phyloP scores from a whole-genome alignment of 2,888 invertebrate species.

The Lobophora halterata region DNA sequence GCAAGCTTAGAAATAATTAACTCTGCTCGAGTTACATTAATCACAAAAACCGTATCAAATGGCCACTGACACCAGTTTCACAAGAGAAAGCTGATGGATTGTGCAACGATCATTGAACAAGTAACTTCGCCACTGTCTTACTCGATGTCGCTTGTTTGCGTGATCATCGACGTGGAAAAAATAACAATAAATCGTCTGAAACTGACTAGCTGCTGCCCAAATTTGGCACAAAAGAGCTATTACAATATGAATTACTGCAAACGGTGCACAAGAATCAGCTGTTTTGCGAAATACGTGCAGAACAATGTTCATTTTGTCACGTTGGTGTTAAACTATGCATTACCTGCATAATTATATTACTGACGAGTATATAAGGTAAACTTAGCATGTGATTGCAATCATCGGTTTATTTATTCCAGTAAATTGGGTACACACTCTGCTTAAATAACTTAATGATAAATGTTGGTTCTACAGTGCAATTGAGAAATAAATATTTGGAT shows the following conservation, averaged over 20 bases:
- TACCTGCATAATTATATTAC: too few species aligned
- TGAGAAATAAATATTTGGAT: too few species aligned
- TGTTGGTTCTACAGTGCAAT: too few species aligned
- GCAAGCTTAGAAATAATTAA: conserved; percentile 27
- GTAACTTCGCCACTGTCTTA: conserved; percentile 29
- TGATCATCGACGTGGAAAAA: conserved; percentile 34
- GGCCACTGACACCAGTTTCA: conserved; percentile 34
- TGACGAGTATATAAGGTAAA: neutral
- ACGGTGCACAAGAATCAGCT: conserved; percentile 4
- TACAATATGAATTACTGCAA: conserved; percentile 14
- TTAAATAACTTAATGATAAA: too few species aligned
- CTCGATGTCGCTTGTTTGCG: conserved; percentile 29
- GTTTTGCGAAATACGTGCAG: conserved; percentile 4
- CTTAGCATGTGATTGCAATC: neutral
- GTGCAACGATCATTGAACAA: conserved; percentile 38
- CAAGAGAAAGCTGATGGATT: conserved; percentile 42
- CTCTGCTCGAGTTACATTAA: conserved; percentile 25
- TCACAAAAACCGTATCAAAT: conserved; percentile 36
- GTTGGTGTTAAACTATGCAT: neutral
- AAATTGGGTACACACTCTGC: too few species aligned
- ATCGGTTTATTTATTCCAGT: too few species aligned
- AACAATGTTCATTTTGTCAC: conserved; percentile 2
- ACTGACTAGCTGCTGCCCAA: conserved; percentile 18
- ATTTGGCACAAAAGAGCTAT: conserved; percentile 17
- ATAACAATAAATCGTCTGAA: conserved; percentile 24